Percentiles rank a stretch among this genome's conserved stretches.
These are phyloP conservation scores for Palaemon carinicauda DNA, from an alignment of 1,140 invertebrate genomes.

Conservation along the genomic window DNA sequence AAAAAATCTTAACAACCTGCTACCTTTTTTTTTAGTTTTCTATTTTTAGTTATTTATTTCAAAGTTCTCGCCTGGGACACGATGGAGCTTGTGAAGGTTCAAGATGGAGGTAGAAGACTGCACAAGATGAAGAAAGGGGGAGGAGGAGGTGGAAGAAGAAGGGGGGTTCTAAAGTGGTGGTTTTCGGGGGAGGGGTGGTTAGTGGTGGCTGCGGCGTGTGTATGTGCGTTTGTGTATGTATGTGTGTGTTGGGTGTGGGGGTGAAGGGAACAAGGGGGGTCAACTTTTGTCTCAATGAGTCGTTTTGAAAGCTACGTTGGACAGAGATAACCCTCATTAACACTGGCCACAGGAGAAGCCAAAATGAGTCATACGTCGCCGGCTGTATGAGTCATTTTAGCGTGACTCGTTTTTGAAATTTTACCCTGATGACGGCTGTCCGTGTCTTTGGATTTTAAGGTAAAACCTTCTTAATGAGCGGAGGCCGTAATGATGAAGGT, in stretches of 20 bases:
- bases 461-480: slow-evolving; percentile 44
- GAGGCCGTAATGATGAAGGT: slow-evolving; percentile 29
- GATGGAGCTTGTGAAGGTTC: not conserved
- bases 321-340: slow-evolving; percentile 54
- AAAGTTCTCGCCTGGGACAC: not conserved
- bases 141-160: not conserved
- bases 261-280: not conserved
- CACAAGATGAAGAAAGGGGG: not conserved
- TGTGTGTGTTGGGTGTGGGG: not conserved
- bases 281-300: slow-evolving; percentile 55
- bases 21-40: too few relatives aligned
- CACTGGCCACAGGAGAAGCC: slow-evolving; percentile 5
- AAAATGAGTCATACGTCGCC: slow-evolving; percentile 29
- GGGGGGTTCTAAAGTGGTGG: not conserved
- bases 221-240: not conserved
- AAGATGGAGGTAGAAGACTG: not conserved
- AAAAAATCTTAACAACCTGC: too few relatives aligned
- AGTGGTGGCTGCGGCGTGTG: too few relatives aligned
- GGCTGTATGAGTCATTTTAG: slow-evolving; percentile 2
- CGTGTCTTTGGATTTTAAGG: not conserved
- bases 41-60: too few relatives aligned
- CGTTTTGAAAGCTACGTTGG: slow-evolving; percentile 54
- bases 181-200: too few relatives aligned
- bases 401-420: slow-evolving; percentile 10
- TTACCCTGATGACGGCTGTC: slow-evolving; percentile 26